Evolutionary conservation across 2,797 vertebrate genomes (phyloP).

Genomic region (Erithacus rubecula): DNA sequence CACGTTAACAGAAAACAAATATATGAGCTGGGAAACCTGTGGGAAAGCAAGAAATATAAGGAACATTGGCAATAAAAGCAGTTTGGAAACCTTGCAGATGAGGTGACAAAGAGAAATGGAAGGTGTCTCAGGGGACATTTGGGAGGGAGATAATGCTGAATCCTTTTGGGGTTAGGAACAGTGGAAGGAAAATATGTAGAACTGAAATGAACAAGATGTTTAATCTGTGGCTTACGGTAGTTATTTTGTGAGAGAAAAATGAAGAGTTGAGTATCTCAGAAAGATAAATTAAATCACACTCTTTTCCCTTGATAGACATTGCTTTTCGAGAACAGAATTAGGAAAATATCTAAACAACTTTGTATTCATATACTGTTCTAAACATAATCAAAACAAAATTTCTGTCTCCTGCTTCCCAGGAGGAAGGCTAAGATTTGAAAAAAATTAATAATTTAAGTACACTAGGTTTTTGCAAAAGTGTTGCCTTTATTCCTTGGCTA

Average conservation of each 20-base stretch:
- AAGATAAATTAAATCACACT: background rate
- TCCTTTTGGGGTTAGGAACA: background rate
- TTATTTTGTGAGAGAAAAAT: background rate
- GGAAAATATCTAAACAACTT: background rate
- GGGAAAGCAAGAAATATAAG: background rate
- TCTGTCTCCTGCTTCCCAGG: background rate
- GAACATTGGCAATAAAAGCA: background rate
- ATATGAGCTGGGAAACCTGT: background rate
- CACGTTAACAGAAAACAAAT: background rate
- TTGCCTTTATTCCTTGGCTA: background rate
- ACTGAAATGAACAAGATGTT: background rate
- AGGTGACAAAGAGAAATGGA: background rate
- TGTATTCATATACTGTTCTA: background rate
- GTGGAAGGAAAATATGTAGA: background rate
- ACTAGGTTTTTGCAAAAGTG: background rate
- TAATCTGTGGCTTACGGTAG: background rate
- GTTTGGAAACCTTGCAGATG: background rate
- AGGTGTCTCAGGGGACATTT: background rate
- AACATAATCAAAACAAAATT: background rate
- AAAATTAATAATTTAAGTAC: background rate
- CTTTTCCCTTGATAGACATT: accelerated
- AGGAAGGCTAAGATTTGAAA: background rate
- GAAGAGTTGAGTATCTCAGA: background rate
- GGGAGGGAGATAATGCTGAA: background rate
- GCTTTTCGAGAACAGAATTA: background rate